Percentiles rank a stretch among this genome's conserved stretches.
phyloP scores from a whole-genome alignment of 2,888 invertebrate species.

The Drosophila leonis region DNA sequence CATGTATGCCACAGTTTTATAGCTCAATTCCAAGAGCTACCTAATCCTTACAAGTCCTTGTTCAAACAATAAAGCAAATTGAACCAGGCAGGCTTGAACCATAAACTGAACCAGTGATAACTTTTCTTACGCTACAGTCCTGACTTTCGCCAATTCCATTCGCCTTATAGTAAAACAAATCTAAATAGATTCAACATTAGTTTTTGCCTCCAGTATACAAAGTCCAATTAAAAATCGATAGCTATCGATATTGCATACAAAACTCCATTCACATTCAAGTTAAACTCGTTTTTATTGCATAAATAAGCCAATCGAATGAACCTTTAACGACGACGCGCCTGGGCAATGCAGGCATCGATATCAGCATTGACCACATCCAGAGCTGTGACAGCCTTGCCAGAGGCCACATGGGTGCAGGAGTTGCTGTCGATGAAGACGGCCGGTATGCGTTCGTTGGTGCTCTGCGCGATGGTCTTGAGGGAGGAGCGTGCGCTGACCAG shows the following conservation, averaged over 20 bases:
- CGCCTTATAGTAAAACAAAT: too few relatives aligned
- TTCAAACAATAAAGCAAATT: too few relatives aligned
- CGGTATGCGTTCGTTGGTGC: slow-evolving; percentile 69
- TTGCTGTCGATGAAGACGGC: slow-evolving; percentile 66
- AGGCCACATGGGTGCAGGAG: slow-evolving; percentile 66
- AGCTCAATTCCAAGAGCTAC: too few relatives aligned
- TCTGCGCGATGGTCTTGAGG: slow-evolving; percentile 66
- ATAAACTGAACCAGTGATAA: too few relatives aligned
- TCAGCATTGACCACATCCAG: slow-evolving; percentile 52
- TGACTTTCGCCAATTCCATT: too few relatives aligned
- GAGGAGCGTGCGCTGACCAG: slow-evolving; percentile 61
- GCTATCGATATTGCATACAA: neutral
- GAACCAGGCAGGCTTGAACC: too few relatives aligned
- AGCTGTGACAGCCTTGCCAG: slow-evolving; percentile 60
- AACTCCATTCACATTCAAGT: neutral
- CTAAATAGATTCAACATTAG: too few relatives aligned
- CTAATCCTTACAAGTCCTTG: too few relatives aligned
- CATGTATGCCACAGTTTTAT: too few relatives aligned
- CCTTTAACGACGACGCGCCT: neutral
- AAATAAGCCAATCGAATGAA: neutral
- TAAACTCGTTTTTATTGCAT: slow-evolving; percentile 12
- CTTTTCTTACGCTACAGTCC: too few relatives aligned
- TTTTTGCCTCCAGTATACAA: too few relatives aligned
- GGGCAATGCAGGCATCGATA: slow-evolving; percentile 61
- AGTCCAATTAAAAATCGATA: neutral